Base-by-base conservation (phyloP, 2,888 invertebrate genomes). In the Aphidoletes aphidimyza region DNA sequence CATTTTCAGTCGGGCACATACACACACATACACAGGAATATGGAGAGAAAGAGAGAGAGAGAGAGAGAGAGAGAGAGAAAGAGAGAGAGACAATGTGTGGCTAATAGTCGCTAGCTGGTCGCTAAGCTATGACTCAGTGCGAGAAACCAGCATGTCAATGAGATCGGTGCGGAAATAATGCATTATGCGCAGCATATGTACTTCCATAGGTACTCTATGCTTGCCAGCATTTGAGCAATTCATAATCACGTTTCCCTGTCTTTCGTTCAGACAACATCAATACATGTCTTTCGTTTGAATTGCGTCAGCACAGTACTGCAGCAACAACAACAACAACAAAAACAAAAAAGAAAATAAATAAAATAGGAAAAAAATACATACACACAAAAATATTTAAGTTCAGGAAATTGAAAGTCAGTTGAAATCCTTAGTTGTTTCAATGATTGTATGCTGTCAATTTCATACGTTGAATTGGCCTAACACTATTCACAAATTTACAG, bases 381-480 rank as follows among this genome's bases (percentile, higher is more conserved):
- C n/a, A 54, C 47, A 17, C 9, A 47, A 2, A 11, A 47, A 9
- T 34, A 30, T 69, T 69, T 69, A n/a, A 47, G 8, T 69, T 69
- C 69, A 69, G 69, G 69, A 69, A 69, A 69, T 69, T 69, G 69
- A 69, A 69, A 69, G 5, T 69, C 69, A 69, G 69, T 30, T 11
- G 54, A 11, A 30, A 34, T 11, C 30, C 19, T 9, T 2, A n/a
- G 6, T n/a, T 22, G 0, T 54, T 5, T 54, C 22, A 3, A 54
- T 69, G 34, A n/a, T n/a, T 14, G 26, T 8, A 30, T 69, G 69
- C 34, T 69, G 69, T 69, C 30, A n/a, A n/a, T n/a, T 26, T 30
- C 30, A 30, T 69, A 30, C 34, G 17, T 3, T 3, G 69, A 69
- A 14, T 69, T 69, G 69, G 34, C 34, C 54, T 3, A 3, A 22